phyloP scores from a whole-genome alignment of 2,797 vertebrate genomes.

The Bucorvus abyssinicus region DNA sequence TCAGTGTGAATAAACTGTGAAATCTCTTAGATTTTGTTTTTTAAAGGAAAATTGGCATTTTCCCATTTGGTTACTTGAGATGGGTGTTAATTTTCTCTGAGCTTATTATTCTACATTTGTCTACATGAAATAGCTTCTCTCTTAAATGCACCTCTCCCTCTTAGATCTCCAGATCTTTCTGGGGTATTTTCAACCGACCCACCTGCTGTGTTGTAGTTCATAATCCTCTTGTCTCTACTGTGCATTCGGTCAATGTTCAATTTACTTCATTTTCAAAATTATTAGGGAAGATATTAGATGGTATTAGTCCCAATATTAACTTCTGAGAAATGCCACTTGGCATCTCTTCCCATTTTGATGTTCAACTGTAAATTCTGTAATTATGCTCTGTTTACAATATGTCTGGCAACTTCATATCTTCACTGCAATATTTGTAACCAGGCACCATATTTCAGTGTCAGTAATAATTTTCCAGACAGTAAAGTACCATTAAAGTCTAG shows the following conservation, averaged over 20 bases:
- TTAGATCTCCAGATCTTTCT: conserved; percentile 5
- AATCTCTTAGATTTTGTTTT: conserved; percentile 21
- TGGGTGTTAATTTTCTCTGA: conserved; percentile 43
- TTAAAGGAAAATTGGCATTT: conserved; percentile 48
- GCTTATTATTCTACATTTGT: conserved; percentile 48
- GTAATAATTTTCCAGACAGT: conserved; percentile 8
- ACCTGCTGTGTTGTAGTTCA: conserved; percentile 35
- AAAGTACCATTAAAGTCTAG: conserved; percentile 8
- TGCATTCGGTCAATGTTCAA: neutral
- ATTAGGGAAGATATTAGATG: conserved; percentile 36
- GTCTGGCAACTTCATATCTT: conserved; percentile 43
- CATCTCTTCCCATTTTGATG: conserved; percentile 52
- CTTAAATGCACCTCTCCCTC: neutral
- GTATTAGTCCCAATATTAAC: conserved; percentile 55
- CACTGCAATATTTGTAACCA: conserved; percentile 2
- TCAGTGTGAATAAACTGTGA: conserved; percentile 66
- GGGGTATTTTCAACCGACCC: neutral
- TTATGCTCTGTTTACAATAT: conserved; percentile 48
- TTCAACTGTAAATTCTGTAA: conserved; percentile 52
- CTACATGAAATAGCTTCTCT: conserved; percentile 30
- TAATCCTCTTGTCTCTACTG: neutral
- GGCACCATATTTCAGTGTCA: conserved; percentile 56
- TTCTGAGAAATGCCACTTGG: conserved; percentile 47
- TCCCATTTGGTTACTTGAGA: conserved; percentile 54
- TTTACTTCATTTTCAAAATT: conserved; percentile 44